A percentile compares a stretch with the other conserved stretches of the same genome.
phyloP scores from a whole-genome alignment of 23 tunicate genomes.

The Oikopleura dioica region DNA sequence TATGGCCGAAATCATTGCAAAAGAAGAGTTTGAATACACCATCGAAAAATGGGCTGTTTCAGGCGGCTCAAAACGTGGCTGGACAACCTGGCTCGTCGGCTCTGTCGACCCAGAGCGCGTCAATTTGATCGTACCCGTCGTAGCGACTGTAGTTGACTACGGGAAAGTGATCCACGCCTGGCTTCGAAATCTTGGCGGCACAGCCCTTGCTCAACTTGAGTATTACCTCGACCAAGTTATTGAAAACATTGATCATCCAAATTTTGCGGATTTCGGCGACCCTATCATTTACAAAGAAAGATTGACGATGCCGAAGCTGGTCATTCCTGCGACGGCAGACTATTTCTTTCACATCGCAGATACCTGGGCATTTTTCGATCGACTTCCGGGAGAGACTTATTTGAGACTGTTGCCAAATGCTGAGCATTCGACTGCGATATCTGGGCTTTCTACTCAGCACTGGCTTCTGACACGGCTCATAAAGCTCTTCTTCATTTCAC shows the following conservation, averaged over 20 bases:
- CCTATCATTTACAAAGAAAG: slow-evolving; percentile 6
- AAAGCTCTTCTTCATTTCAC: no score
- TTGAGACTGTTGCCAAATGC: no score
- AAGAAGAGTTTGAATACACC: neutral
- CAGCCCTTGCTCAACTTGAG: neutral
- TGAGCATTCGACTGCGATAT: no score
- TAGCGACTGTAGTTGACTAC: neutral
- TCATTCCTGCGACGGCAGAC: neutral
- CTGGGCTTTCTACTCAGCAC: no score
- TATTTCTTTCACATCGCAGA: no score
- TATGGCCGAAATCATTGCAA: neutral
- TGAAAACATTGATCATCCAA: neutral
- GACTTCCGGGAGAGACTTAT: no score
- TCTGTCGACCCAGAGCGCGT: slow-evolving; percentile 3
- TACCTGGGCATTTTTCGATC: no score
- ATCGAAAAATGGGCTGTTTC: neutral
- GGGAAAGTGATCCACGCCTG: neutral
- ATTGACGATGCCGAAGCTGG: neutral
- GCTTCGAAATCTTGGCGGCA: neutral
- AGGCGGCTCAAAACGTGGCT: slow-evolving; percentile 6
- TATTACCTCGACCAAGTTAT: neutral
- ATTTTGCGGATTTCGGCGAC: neutral
- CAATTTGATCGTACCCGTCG: neutral
- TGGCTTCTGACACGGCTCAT: no score
- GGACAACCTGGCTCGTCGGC: neutral